These are phyloP conservation scores for Gasterosteus aculeatus DNA, from an alignment of 2,113 vertebrate genomes.

Conservation along the genomic window DNA sequence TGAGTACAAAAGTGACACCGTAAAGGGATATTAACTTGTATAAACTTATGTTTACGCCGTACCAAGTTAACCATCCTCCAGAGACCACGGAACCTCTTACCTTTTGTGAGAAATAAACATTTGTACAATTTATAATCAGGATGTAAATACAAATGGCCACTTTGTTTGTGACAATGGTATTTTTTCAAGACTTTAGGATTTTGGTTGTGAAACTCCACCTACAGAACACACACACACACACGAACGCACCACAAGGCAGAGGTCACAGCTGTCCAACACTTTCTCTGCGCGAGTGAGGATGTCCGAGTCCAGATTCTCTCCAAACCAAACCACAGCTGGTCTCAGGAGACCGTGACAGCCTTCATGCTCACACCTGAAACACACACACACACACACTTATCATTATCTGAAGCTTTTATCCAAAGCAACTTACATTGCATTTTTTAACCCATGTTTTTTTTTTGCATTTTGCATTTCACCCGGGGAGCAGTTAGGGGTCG, in stretches of 20 bases:
- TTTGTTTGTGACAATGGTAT: not conserved
- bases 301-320: constrained; percentile 89
- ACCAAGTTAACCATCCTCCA: not conserved
- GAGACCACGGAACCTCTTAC: not conserved
- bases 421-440: too few relatives aligned
- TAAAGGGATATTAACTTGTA: not conserved
- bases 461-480: too few relatives aligned
- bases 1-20: not conserved
- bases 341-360: constrained; percentile 89
- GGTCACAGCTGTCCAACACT: constrained; percentile 90
- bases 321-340: constrained; percentile 97
- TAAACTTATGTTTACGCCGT: not conserved
- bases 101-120: not conserved
- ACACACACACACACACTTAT: not conserved
- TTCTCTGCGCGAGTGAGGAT: constrained; percentile 84
- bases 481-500: too few relatives aligned
- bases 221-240: not conserved
- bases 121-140: not conserved
- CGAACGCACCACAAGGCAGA: constrained; percentile 91
- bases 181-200: not conserved
- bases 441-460: too few relatives aligned
- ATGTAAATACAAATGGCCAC: too few relatives aligned
- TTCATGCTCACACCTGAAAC: constrained; percentile 85
- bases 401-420: too few relatives aligned
- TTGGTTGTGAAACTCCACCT: not conserved